phyloP scores from a whole-genome alignment of 2,888 invertebrate genomes.

The Pimpla rufipes region DNA sequence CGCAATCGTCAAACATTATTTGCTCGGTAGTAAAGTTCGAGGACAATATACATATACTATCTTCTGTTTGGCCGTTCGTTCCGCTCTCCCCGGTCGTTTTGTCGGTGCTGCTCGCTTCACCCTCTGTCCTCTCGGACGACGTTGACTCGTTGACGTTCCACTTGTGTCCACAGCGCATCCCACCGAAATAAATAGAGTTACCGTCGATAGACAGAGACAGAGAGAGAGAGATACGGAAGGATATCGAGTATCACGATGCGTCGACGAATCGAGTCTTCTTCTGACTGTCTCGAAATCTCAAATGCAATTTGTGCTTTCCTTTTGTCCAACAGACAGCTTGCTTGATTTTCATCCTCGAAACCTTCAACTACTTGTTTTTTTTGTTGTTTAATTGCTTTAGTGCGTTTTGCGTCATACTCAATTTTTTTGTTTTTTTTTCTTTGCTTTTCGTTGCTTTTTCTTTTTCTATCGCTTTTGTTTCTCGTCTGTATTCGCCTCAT shows the following conservation, averaged over 20 bases:
- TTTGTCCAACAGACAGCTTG: no score
- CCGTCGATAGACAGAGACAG: slow-evolving; percentile 15
- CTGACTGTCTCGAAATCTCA: slow-evolving; percentile 36
- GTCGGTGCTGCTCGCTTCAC: slow-evolving; percentile 25
- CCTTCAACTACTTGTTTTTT: no score
- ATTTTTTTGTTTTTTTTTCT: no score
- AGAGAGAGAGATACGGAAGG: slow-evolving; percentile 16
- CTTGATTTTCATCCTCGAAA: no score
- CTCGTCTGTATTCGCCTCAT: no score
- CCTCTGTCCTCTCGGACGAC: slow-evolving; percentile 30
- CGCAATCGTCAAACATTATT: slow-evolving; percentile 29
- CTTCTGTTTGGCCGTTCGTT: neutral
- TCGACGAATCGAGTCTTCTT: neutral
- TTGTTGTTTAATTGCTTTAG: no score
- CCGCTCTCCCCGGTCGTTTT: slow-evolving; percentile 26
- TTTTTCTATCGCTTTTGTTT: no score
- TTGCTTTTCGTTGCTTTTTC: no score
- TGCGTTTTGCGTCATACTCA: no score
- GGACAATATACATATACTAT: neutral
- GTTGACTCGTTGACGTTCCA: slow-evolving; percentile 52
- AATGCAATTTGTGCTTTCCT: neutral
- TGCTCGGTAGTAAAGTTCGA: neutral
- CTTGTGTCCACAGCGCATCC: slow-evolving; percentile 35
- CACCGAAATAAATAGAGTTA: slow-evolving; percentile 24
- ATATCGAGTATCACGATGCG: slow-evolving; percentile 28